These are phyloP conservation scores for Isoperla grammatica DNA, from an alignment of 2,888 invertebrate species.

Conservation along the genomic window DNA sequence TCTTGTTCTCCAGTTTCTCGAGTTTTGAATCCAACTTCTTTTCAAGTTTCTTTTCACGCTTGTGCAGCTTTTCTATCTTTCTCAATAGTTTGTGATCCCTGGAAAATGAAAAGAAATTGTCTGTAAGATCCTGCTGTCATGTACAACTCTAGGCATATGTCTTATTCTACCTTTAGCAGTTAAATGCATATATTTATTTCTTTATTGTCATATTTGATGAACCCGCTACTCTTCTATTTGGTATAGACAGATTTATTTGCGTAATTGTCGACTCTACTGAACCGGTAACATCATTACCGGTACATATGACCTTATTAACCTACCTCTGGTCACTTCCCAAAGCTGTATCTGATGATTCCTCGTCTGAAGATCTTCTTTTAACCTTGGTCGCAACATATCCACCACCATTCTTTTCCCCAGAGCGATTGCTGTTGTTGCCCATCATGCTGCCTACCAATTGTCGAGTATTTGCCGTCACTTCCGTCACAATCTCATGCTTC, in stretches of 20 bases:
- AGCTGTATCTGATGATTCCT: slow-evolving; percentile 28
- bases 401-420: slow-evolving; percentile 16
- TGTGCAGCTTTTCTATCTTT: slow-evolving; percentile 32
- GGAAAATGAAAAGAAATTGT: slow-evolving; percentile 1
- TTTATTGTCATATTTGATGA: too few relatives aligned
- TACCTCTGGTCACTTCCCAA: slow-evolving; percentile 26
- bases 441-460: slow-evolving; percentile 15
- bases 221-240: too few relatives aligned
- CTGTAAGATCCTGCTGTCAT: too few relatives aligned
- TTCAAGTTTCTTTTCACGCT: slow-evolving; percentile 37
- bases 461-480: slow-evolving; percentile 32
- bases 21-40: slow-evolving; percentile 42
- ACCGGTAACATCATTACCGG: too few relatives aligned
- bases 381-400: slow-evolving; percentile 7
- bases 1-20: slow-evolving; percentile 44
- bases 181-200: too few relatives aligned
- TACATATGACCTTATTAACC: too few relatives aligned
- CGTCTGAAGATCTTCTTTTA: slow-evolving; percentile 26
- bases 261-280: too few relatives aligned
- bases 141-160: too few relatives aligned
- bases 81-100: slow-evolving; percentile 31
- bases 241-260: too few relatives aligned
- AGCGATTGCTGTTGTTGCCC: slow-evolving; percentile 1
- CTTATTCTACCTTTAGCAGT: too few relatives aligned
- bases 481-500: slow-evolving; percentile 35